These are phyloP conservation scores for Ctenopoma multispine DNA, from an alignment of 2,797 vertebrate species.

Conservation along the genomic window DNA sequence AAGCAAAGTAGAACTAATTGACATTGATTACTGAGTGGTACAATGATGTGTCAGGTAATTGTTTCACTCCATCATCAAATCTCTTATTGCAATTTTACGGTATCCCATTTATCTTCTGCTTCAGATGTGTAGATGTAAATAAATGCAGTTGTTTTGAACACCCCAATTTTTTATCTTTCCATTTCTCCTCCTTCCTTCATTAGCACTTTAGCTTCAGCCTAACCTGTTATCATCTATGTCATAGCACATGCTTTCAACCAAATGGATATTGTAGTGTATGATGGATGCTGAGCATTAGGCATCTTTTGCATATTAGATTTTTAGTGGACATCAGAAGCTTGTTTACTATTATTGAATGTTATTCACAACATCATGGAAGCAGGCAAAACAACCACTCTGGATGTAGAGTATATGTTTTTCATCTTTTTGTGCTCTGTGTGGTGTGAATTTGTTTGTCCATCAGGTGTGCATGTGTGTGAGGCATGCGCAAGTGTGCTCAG, in stretches of 20 bases:
- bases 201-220: neutral
- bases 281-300: slow-evolving; percentile 37
- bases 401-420: neutral
- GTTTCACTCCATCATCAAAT: neutral
- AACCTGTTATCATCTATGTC: slow-evolving; percentile 4
- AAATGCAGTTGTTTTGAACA: neutral
- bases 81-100: neutral
- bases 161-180: neutral
- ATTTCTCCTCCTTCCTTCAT: neutral
- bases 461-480: slow-evolving; percentile 3
- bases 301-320: slow-evolving; percentile 30
- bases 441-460: neutral
- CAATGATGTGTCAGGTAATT: neutral
- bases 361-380: slow-evolving; percentile 17
- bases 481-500: slow-evolving; percentile 1
- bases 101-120: neutral
- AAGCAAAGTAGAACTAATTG: neutral
- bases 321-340: slow-evolving; percentile 40
- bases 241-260: slow-evolving; percentile 11
- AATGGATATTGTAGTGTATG: slow-evolving; percentile 19
- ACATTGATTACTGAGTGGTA: neutral
- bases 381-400: neutral
- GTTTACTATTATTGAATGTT: slow-evolving; percentile 22
- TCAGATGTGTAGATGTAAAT: neutral
- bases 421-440: neutral